Evolutionary conservation across 2,888 invertebrate species (phyloP).

Genomic region (Chrysopilus asiliformis): DNA sequence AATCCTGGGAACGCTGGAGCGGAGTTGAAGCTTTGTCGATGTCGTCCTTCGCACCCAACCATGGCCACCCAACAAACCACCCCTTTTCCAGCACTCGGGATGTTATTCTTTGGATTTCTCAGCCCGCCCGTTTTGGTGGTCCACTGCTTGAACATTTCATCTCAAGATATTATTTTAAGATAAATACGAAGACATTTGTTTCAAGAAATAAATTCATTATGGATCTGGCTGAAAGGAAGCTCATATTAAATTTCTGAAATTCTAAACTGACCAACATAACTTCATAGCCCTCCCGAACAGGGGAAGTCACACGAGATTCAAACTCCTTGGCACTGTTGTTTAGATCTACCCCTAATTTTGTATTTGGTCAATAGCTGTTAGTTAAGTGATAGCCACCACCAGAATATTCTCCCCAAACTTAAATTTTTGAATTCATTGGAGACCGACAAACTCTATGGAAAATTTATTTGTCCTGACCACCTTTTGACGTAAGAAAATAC

Average conservation of each 20-base stretch:
- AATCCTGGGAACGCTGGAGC: too few species aligned
- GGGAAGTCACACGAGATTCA: too few species aligned
- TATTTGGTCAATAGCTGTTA: background rate
- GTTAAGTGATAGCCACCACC: background rate
- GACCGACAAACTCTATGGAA: constrained; percentile 5
- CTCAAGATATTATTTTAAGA: constrained; percentile 11
- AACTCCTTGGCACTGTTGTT: background rate
- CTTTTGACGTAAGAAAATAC: constrained; percentile 14
- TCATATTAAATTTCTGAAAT: constrained; percentile 16
- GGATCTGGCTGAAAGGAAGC: constrained; percentile 10
- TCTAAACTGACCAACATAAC: constrained; percentile 13
- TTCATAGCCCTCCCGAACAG: too few species aligned
- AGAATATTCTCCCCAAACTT: background rate
- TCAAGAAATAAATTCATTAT: constrained; percentile 11
- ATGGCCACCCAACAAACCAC: too few species aligned
- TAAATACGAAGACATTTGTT: constrained; percentile 15
- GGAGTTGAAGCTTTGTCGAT: too few species aligned
- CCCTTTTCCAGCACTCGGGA: too few species aligned
- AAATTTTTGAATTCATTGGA: constrained; percentile 5
- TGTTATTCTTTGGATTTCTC: too few species aligned
- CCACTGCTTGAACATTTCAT: too few species aligned
- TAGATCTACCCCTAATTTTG: background rate
- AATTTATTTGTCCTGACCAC: constrained; percentile 15
- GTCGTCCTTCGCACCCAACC: too few species aligned
- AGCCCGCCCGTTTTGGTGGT: too few species aligned